Percentiles rank a stretch among this genome's conserved stretches.
These are phyloP conservation scores for Tetragnatha montana DNA, from an alignment of 2,888 invertebrate genomes.

Conservation along the genomic window DNA sequence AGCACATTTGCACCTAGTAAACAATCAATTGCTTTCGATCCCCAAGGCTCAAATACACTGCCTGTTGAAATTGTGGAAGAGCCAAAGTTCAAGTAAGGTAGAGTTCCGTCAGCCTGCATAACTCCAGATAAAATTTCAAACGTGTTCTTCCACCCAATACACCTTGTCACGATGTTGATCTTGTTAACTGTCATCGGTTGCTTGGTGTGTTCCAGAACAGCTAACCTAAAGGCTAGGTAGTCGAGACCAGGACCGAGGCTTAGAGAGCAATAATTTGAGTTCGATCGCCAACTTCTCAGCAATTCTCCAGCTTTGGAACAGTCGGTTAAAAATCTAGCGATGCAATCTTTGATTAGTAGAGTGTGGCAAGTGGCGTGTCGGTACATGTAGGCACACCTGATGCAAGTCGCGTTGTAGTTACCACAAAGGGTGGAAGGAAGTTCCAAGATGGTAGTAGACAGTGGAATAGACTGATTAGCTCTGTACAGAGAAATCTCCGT, in stretches of 20 bases:
- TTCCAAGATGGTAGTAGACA: too few species aligned
- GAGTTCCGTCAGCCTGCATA: background rate
- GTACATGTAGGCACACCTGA: conserved; percentile 48
- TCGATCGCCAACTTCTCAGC: conserved; percentile 4
- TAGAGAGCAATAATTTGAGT: conserved; percentile 13
- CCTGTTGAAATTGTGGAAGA: background rate
- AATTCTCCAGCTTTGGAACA: background rate
- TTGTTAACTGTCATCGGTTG: conserved; percentile 1
- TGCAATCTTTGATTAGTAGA: conserved; percentile 10
- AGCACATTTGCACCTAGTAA: background rate
- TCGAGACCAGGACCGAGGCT: conserved; percentile 51
- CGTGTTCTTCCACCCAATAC: conserved; percentile 53
- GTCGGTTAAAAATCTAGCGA: conserved; percentile 16
- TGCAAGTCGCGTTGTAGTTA: background rate
- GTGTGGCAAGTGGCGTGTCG: conserved; percentile 2
- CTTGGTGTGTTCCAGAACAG: background rate
- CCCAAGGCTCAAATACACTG: background rate
- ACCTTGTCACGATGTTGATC: conserved; percentile 23
- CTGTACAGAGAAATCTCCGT: too few species aligned
- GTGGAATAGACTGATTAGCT: too few species aligned
- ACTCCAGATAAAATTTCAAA: conserved; percentile 9
- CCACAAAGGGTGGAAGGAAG: too few species aligned
- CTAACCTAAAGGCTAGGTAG: conserved; percentile 32
- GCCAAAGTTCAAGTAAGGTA: background rate
- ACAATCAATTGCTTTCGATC: background rate